Evolutionary conservation across 2,113 vertebrate genomes (phyloP).

Genomic region (Lasiurus cinereus): DNA sequence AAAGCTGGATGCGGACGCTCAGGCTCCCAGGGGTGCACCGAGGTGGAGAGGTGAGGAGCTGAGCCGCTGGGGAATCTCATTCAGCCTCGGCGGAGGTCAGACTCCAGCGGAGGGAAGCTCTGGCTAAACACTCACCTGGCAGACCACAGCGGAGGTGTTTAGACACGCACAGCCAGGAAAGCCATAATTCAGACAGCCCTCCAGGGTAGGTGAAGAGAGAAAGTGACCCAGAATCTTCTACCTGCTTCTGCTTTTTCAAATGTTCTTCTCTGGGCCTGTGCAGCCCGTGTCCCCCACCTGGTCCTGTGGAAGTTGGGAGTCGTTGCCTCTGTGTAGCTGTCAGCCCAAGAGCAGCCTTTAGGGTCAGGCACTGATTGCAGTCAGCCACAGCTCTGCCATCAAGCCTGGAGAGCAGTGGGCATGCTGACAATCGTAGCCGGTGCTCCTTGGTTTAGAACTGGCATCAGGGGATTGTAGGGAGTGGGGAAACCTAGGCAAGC

Average conservation of each 20-base stretch:
- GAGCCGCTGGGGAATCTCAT: constrained; percentile 76
- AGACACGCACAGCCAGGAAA: background rate
- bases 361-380: background rate
- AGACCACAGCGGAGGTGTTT: background rate
- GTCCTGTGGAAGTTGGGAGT: background rate
- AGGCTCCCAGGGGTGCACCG: constrained; percentile 64
- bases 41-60: constrained; percentile 82
- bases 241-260: background rate
- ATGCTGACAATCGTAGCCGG: rapidly evolving
- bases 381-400: background rate
- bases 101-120: constrained; percentile 55
- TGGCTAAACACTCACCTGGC: background rate
- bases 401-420: background rate
- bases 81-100: constrained; percentile 84
- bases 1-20: background rate
- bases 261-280: background rate
- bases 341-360: background rate
- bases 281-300: too few species aligned
- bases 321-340: background rate
- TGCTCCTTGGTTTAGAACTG: constrained; percentile 14
- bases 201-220: background rate
- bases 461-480: background rate
- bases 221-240: background rate
- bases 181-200: background rate
- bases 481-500: background rate